A percentile compares a stretch with the other conserved stretches of the same genome.
Conservation (phyloP, 1,140 invertebrate species). For the Drosophila gunungcola region DNA sequence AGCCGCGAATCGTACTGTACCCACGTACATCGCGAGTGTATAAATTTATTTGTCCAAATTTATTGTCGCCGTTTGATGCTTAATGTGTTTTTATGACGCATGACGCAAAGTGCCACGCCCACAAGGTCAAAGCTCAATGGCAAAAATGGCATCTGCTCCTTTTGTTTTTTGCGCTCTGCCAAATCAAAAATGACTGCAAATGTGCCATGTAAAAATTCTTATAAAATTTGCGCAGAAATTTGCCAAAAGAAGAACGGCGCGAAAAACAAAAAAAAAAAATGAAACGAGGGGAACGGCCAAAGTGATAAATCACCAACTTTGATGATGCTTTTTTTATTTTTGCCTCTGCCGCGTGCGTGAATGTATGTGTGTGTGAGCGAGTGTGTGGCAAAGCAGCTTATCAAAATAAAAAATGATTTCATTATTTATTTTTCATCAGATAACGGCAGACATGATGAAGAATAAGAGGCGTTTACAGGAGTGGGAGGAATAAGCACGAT, state of each 20-base stretch:
- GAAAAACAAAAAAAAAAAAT: constrained; percentile 16
- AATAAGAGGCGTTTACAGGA: constrained; percentile 4
- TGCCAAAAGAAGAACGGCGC: constrained; percentile 32
- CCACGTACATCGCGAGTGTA: constrained; percentile 22
- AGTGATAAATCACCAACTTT: constrained; percentile 80
- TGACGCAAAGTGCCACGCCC: constrained; percentile 49
- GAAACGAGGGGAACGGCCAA: constrained; percentile 15
- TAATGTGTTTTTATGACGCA: constrained; percentile 80
- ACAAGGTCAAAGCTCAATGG: constrained; percentile 75
- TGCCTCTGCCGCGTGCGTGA: constrained; percentile 6
- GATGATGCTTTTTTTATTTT: constrained; percentile 67
- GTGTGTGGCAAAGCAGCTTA: constrained; percentile 71
- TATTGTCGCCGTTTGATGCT: constrained; percentile 76
- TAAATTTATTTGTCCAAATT: constrained; percentile 75
- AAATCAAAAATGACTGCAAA: constrained; percentile 81
- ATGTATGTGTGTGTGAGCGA: constrained; percentile 4
- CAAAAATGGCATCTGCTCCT: constrained; percentile 59
- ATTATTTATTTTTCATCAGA: constrained; percentile 82
- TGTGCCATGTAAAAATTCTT: constrained; percentile 78
- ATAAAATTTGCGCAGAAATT: constrained; percentile 72
- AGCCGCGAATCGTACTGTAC: constrained; percentile 9
- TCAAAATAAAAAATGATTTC: constrained; percentile 84
- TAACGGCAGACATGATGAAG: constrained; percentile 54
- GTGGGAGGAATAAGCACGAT: constrained; percentile 33
- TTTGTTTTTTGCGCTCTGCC: constrained; percentile 14